Conservation (phyloP, 2,888 invertebrate genomes). For the Imbricaverruca yamaguchii region DNA sequence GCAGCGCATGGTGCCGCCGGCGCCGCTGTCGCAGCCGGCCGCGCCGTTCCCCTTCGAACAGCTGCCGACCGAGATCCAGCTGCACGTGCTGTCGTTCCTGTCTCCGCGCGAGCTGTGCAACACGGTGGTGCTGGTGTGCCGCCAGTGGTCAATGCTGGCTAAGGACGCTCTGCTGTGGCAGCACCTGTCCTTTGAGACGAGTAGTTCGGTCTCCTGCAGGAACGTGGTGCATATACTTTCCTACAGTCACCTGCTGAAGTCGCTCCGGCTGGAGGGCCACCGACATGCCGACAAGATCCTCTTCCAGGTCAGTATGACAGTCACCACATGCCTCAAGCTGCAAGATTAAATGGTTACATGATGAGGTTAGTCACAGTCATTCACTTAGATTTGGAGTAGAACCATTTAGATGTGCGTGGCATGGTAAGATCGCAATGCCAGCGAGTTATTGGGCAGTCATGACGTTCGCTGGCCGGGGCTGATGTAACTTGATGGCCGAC, state of each 20-base stretch:
- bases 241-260: constrained; percentile 22
- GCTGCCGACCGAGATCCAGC: constrained; percentile 32
- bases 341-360: too few relatives aligned
- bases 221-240: constrained; percentile 24
- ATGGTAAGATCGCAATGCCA: too few relatives aligned
- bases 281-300: constrained; percentile 27
- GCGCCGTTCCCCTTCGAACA: constrained; percentile 25
- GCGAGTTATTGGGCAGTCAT: too few relatives aligned
- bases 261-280: constrained; percentile 28
- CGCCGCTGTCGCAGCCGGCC: not conserved
- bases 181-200: constrained; percentile 27
- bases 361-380: too few relatives aligned
- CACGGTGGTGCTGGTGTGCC: constrained; percentile 32
- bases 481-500: too few relatives aligned
- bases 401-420: too few relatives aligned
- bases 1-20: not conserved
- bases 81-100: constrained; percentile 33
- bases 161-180: constrained; percentile 32
- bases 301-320: not conserved
- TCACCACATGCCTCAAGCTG: too few relatives aligned
- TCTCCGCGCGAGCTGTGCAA: constrained; percentile 30
- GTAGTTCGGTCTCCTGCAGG: constrained; percentile 19
- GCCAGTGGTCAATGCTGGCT: constrained; percentile 30
- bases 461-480: too few relatives aligned
- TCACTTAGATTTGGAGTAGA: too few relatives aligned